Evolutionary conservation across 2,888 invertebrate genomes (phyloP).

Genomic region (Gymnosoma rotundatum): DNA sequence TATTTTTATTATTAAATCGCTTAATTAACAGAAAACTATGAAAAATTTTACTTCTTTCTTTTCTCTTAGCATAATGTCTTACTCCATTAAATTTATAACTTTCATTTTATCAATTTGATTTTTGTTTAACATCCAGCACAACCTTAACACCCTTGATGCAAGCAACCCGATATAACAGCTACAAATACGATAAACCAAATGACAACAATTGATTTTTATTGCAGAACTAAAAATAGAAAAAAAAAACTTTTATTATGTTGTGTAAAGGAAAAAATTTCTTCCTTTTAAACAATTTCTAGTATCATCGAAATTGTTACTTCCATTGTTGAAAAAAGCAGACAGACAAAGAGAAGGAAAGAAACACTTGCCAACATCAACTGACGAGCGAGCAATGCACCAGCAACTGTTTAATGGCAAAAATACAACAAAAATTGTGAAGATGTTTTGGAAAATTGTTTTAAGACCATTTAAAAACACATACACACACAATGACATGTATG

Average conservation of each 20-base stretch:
- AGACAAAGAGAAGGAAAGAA: not conserved
- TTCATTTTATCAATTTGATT: too few relatives aligned
- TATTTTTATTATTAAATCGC: too few relatives aligned
- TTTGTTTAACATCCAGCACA: not conserved
- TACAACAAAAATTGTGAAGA: not conserved
- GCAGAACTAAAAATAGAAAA: not conserved
- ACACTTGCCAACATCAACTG: not conserved
- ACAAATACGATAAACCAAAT: not conserved
- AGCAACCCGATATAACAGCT: not conserved
- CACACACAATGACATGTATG: not conserved
- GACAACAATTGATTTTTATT: slow-evolving; percentile 40
- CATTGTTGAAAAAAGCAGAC: not conserved
- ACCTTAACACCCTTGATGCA: not conserved
- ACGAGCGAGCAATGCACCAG: not conserved
- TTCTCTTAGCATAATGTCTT: too few relatives aligned
- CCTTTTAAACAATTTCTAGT: slow-evolving; percentile 29
- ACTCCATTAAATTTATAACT: too few relatives aligned
- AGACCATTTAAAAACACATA: slow-evolving; percentile 49
- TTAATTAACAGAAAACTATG: too few relatives aligned
- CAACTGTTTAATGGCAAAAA: not conserved
- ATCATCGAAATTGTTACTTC: slow-evolving; percentile 25
- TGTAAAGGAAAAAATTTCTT: not conserved
- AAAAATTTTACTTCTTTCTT: too few relatives aligned
- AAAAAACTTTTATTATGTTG: not conserved
- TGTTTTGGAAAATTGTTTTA: slow-evolving; percentile 47